A percentile compares a stretch with the other conserved stretches of the same genome.
phyloP scores from a whole-genome alignment of 2,113 vertebrate genomes.

The Eretmochelys imbricata region DNA sequence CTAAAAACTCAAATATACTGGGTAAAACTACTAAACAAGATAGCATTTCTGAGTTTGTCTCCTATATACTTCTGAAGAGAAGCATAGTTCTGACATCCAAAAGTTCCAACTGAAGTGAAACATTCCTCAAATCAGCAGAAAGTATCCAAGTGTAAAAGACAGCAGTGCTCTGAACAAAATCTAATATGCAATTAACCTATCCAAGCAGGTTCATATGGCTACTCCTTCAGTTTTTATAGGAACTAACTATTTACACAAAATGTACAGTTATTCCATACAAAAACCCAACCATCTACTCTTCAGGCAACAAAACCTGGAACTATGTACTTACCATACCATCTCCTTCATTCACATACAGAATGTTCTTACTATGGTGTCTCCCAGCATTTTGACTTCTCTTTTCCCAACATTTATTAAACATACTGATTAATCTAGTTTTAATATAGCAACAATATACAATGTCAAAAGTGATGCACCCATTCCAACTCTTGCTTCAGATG shows the following conservation, averaged over 20 bases:
- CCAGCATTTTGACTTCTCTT: neutral
- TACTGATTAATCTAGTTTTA: neutral
- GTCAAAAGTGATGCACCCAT: neutral
- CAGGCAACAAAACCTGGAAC: neutral
- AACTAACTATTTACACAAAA: neutral
- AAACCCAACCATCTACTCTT: neutral
- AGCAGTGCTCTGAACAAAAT: neutral
- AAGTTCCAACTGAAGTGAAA: neutral
- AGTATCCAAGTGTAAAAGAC: neutral
- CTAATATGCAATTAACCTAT: neutral
- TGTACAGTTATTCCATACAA: neutral
- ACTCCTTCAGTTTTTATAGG: neutral
- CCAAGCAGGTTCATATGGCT: neutral
- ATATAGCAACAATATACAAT: neutral
- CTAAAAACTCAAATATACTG: neutral
- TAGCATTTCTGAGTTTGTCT: neutral
- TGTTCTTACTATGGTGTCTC: neutral
- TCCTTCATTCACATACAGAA: neutral
- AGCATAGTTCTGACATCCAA: neutral
- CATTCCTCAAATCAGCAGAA: neutral
- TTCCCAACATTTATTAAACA: neutral
- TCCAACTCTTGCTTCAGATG: neutral
- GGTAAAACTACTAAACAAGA: neutral
- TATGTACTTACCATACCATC: neutral
- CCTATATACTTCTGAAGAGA: neutral